Evolutionary conservation across 2,113 vertebrate species (phyloP), one percentile per base, ranked within the genome.

Genomic region (Otolemur garnettii): DNA sequence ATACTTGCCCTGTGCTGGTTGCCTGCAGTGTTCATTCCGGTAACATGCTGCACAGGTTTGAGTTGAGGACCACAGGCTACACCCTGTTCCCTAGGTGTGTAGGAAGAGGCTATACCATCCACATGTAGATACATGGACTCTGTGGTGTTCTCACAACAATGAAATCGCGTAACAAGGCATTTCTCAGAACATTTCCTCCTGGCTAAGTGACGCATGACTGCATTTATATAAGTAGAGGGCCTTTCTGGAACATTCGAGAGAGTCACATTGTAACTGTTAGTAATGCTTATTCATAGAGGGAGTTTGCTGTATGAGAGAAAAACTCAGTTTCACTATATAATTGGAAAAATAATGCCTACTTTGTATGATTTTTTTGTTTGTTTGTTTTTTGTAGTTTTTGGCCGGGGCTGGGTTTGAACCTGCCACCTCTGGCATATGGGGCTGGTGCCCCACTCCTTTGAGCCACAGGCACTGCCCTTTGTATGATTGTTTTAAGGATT

Each of bases 191-290:
- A 77, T 77, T 30, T 75, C 14, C 15, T 7, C 74, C 18, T 50
- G 7, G 17, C 50, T 77, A 77, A 77, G 24, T 28, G 15, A 77
- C 15, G 5, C 26, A 30, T 50, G 45, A 77, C 26, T 45, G 22
- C 80, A 38, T 80, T 79, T 60, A 30, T 15, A 4, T 78, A 75
- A 80, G 38, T 50, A 12, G 19, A 91, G 50, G 21, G 7, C 18
- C 4, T 33, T 86, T 42, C 19, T 26, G 75, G 57, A 38, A 3
- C 33, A 45, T 69, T 88, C 28, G 42, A 26, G 26, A 68, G n/a
- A 94, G 64, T 84, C 5, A 69, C 38, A 53, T 82, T 96, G 94
- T 81, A 87, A 38, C 30, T 45, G 14, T 72, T 83, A 38, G 45
- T 55, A 38, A 17, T 87, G 68, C 15, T 75, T 68, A 68, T 60